Percentiles rank a stretch among this genome's conserved stretches.
Evolutionary conservation across 2,888 invertebrate species (phyloP).

Genomic region (Cenopis cana): DNA sequence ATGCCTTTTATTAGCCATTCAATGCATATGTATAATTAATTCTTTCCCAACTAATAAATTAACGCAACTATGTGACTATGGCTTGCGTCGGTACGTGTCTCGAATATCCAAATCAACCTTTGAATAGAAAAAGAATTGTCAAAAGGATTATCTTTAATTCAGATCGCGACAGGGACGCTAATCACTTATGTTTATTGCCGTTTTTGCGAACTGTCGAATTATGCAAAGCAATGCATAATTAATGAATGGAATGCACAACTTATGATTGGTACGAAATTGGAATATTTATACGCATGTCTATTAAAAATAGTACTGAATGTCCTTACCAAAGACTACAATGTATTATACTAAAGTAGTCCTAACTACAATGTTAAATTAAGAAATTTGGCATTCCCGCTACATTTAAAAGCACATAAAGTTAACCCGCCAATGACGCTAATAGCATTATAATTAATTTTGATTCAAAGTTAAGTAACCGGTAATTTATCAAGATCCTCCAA

Average conservation of each 20-base stretch:
- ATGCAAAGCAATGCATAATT: conserved; percentile 51
- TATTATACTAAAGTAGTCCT: too few relatives aligned
- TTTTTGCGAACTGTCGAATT: conserved; percentile 57
- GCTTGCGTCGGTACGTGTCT: conserved; percentile 32
- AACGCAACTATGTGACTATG: conserved; percentile 24
- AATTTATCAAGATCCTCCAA: conserved; percentile 1
- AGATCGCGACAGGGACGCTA: conserved; percentile 34
- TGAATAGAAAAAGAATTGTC: conserved; percentile 13
- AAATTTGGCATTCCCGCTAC: background rate
- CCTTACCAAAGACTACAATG: too few relatives aligned
- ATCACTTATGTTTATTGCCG: conserved; percentile 46
- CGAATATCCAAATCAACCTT: conserved; percentile 10
- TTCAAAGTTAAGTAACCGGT: background rate
- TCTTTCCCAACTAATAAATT: conserved; percentile 39
- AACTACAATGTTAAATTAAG: background rate
- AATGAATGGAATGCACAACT: conserved; percentile 6
- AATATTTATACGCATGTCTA: background rate
- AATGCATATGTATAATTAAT: conserved; percentile 28
- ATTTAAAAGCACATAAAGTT: conserved; percentile 10
- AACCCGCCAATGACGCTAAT: conserved; percentile 13
- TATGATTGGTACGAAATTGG: background rate
- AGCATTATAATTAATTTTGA: conserved; percentile 13
- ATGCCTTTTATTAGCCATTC: conserved; percentile 10
- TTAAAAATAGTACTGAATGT: too few relatives aligned
- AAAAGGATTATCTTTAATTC: conserved; percentile 43